These are phyloP conservation scores for Aphis craccivora DNA, from an alignment of 1,140 invertebrate species.

Conservation along the genomic window DNA sequence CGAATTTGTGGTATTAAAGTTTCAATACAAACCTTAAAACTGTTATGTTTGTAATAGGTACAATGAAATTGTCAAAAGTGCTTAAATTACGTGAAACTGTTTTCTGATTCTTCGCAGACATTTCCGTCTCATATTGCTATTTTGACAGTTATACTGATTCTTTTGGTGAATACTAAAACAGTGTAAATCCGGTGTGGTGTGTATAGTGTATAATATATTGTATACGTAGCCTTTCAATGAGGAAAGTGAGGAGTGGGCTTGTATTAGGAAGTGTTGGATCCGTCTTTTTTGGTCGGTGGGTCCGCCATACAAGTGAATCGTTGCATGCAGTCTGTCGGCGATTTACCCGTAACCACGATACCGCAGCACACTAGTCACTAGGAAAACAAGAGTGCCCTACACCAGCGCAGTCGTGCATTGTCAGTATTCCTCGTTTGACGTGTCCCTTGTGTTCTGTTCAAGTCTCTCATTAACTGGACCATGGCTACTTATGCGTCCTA, in stretches of 20 bases:
- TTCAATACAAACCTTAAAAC: constrained; percentile 30
- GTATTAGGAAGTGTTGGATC: constrained; percentile 22
- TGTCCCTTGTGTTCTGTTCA: constrained; percentile 23
- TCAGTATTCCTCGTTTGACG: constrained; percentile 36
- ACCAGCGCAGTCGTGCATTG: constrained; percentile 28
- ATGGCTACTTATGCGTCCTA: constrained; percentile 76
- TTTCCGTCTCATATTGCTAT: constrained; percentile 50
- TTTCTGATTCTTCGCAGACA: constrained; percentile 4
- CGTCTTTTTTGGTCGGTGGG: constrained; percentile 41
- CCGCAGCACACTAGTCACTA: constrained; percentile 13
- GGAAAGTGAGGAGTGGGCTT: neutral
- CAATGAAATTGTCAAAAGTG: neutral
- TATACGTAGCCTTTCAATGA: constrained; percentile 30
- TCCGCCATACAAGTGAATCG: constrained; percentile 28
- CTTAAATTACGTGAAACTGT: constrained; percentile 42
- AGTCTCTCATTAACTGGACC: constrained; percentile 12
- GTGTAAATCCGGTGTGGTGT: constrained; percentile 9
- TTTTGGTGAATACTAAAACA: constrained; percentile 45
- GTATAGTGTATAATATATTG: neutral
- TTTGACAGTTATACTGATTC: constrained; percentile 49
- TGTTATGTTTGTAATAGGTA: neutral
- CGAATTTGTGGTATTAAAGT: neutral
- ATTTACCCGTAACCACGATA: constrained; percentile 47
- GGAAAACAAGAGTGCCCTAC: constrained; percentile 29
- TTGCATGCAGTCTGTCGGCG: constrained; percentile 50